Conservation (phyloP, 2,797 vertebrate genomes). For the Acipenser transmontanus region DNA sequence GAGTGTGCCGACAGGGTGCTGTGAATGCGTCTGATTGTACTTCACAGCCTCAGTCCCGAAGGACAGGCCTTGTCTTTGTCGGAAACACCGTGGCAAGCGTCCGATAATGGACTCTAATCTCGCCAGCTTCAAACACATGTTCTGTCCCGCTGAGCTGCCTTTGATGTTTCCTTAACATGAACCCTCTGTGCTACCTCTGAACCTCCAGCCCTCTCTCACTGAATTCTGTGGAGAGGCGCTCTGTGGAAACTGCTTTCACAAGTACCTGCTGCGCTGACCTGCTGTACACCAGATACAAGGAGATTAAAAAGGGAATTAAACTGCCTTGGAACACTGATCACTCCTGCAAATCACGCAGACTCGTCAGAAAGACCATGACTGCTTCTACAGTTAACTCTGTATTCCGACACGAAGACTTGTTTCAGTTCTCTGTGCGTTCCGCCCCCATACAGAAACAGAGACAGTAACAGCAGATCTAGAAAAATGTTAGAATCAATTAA, state of each 20-base stretch:
- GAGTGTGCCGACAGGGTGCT: conserved; percentile 34
- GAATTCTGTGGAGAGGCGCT: conserved; percentile 42
- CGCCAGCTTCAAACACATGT: conserved; percentile 64
- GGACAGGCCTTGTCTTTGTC: conserved; percentile 45
- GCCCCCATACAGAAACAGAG: too few species aligned
- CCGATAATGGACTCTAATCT: conserved; percentile 67
- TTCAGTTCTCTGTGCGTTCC: too few species aligned
- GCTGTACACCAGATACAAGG: too few species aligned
- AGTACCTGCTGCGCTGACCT: too few species aligned
- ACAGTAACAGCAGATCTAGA: too few species aligned
- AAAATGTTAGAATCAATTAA: too few species aligned
- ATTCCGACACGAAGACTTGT: too few species aligned
- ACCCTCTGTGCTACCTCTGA: conserved; percentile 53
- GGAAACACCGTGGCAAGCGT: conserved; percentile 53
- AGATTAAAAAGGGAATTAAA: too few species aligned
- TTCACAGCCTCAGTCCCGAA: conserved; percentile 43
- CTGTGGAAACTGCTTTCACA: conserved; percentile 36
- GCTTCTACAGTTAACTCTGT: too few species aligned
- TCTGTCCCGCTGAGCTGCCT: conserved; percentile 57
- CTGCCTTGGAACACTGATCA: too few species aligned
- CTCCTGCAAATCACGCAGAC: too few species aligned
- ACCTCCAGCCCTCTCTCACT: conserved; percentile 46
- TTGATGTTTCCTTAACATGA: conserved; percentile 55
- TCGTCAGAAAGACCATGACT: too few species aligned
- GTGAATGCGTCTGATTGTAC: conserved; percentile 26